Base-by-base conservation (phyloP, 53 echinoderm and acorn worm species). In the Crossaster papposus region DNA sequence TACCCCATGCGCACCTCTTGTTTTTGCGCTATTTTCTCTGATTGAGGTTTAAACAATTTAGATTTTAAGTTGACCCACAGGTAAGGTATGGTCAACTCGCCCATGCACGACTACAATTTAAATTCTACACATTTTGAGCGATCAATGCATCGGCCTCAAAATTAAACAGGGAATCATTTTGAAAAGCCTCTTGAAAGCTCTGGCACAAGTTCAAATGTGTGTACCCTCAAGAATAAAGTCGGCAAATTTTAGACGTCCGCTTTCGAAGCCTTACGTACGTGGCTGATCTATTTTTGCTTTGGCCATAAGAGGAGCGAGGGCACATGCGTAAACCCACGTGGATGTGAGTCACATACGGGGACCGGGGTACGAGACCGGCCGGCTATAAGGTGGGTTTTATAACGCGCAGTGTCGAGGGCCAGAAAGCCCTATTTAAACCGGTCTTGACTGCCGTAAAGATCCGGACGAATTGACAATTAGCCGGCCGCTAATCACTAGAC, bases 201-300 rank as follows among this genome's bases (percentile, higher is more conserved):
- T 18, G 70, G 70, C 83, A 65, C 26, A 70, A 70, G 20, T 44
- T 70, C 70, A 44, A 83, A 70, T 26, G 37, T 26, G 33, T n/a
- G 4, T 68, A n/a, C n/a, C n/a, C 37, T 1, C 30, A 31, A 81
- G 23, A 50, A 35, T n/a, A 29, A 22, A 30, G 13, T 28, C 26
- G 31, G 84, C 51, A 83, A 83, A 83, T 83, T 84, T 54, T 84
- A 72, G 72, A 84, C 50, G 71, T 84, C 84, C 84, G 84, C 50
- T 72, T 9, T 14, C 15, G 10, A 36, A 7, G 35, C 23, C 38
- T 55, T 13, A 65, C 36, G 20, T 44, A 68, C 32, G 7, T n/a
- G 63, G 24, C 68, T 38, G 2, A 26, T 35, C 17, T n/a, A 38
- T 14, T 37, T 24, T 68, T 22, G 30, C 63, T 34, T 58, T 63